Percentiles rank a stretch among this genome's conserved stretches.
These are phyloP conservation scores for Ladona fulva DNA, from an alignment of 1,140 invertebrate genomes.

Conservation along the genomic window DNA sequence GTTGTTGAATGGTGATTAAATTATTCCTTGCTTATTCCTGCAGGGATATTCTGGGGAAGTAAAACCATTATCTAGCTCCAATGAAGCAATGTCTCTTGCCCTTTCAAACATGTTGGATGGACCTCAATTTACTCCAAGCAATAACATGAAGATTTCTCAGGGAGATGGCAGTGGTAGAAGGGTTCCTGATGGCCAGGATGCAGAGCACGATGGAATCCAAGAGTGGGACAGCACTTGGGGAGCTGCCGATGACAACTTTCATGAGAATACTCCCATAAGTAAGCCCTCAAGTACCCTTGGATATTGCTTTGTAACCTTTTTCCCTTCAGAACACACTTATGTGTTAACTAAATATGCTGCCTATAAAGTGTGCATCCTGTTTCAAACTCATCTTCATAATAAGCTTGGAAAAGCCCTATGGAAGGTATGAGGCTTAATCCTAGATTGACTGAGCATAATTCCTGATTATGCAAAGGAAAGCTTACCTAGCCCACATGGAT, in stretches of 20 bases:
- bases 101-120: background rate
- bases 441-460: too few species aligned
- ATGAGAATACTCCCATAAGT: background rate
- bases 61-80: background rate
- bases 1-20: too few species aligned
- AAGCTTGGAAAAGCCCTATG: too few species aligned
- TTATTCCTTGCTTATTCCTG: too few species aligned
- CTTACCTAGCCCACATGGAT: too few species aligned
- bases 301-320: too few species aligned
- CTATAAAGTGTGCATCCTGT: too few species aligned
- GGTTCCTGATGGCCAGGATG: background rate
- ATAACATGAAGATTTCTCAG: background rate
- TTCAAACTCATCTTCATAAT: too few species aligned
- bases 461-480: too few species aligned
- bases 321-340: too few species aligned
- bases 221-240: background rate
- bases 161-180: background rate
- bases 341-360: too few species aligned
- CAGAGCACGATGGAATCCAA: background rate
- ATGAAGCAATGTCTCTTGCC: background rate
- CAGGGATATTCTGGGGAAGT: background rate
- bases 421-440: too few species aligned
- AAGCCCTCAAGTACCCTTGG: background rate
- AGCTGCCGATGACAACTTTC: background rate
- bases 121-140: background rate